phyloP scores from a whole-genome alignment of 1,140 invertebrate genomes.

The Drosophila miranda region DNA sequence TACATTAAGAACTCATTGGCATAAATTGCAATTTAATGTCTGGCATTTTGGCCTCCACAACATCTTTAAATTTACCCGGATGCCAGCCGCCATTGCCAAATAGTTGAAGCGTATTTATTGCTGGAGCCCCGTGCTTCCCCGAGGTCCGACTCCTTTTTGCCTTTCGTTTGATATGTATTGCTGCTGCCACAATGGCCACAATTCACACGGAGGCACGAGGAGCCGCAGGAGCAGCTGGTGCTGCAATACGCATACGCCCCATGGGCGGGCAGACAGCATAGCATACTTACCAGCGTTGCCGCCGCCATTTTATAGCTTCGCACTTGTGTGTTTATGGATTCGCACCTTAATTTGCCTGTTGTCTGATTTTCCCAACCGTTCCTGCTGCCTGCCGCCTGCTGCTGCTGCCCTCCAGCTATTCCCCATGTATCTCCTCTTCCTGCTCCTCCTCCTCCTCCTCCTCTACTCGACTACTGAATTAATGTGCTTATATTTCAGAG shows the following conservation, averaged over 20 bases:
- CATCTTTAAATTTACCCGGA: conserved; percentile 60
- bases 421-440: background rate
- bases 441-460: background rate
- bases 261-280: conserved; percentile 45
- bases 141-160: conserved; percentile 10
- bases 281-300: conserved; percentile 34
- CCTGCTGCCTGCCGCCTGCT: background rate
- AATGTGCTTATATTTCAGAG: conserved; percentile 80
- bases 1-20: conserved; percentile 81
- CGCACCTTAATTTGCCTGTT: conserved; percentile 79
- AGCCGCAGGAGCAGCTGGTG: conserved; percentile 28
- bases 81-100: conserved; percentile 58
- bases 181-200: conserved; percentile 55
- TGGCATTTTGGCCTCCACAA: conserved; percentile 51
- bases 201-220: conserved; percentile 37
- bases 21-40: conserved; percentile 81
- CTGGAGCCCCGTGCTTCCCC: conserved; percentile 18
- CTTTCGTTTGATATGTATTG: conserved; percentile 29
- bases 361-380: conserved; percentile 58
- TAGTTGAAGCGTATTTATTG: conserved; percentile 82
- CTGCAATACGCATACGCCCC: conserved; percentile 73
- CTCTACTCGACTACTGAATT: conserved; percentile 39
- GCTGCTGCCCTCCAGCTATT: background rate
- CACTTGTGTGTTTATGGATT: conserved; percentile 81
- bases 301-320: conserved; percentile 72